A percentile compares a stretch with the other conserved stretches of the same genome.
Evolutionary conservation across 2,113 vertebrate species (phyloP).

Genomic region (Tragelaphus scriptus): DNA sequence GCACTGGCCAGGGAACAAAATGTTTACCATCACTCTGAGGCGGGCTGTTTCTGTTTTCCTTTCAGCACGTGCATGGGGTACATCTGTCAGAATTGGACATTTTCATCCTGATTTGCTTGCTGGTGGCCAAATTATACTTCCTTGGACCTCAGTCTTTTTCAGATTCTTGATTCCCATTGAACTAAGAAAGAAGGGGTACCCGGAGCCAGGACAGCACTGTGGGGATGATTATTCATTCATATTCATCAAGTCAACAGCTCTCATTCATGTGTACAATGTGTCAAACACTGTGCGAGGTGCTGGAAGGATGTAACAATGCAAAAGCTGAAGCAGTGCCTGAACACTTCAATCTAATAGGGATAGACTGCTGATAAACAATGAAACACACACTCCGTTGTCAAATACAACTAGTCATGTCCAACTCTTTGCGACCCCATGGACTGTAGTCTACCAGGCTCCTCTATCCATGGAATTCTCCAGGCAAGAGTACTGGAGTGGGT

Average conservation of each 20-base stretch:
- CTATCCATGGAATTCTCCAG: neutral
- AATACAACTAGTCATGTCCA: neutral
- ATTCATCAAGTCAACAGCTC: neutral
- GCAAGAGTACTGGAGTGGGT: neutral
- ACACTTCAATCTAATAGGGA: neutral
- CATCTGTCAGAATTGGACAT: slow-evolving; percentile 31
- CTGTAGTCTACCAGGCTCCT: neutral
- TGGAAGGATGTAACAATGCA: neutral
- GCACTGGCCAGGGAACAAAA: neutral
- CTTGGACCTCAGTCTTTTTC: neutral
- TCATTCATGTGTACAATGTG: neutral
- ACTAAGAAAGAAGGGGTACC: slow-evolving; percentile 13
- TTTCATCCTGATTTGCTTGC: slow-evolving; percentile 24
- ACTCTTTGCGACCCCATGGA: neutral
- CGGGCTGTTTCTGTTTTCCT: slow-evolving; percentile 6
- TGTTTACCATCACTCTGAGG: neutral
- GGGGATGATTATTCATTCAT: neutral
- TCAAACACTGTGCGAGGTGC: neutral
- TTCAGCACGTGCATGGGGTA: neutral
- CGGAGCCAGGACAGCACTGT: neutral
- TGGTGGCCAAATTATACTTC: slow-evolving; percentile 36
- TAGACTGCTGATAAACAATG: neutral
- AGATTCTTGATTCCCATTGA: slow-evolving; percentile 10
- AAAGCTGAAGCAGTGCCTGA: neutral
- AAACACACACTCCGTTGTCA: neutral